Evolutionary conservation across 2,113 vertebrate species (phyloP), one percentile per base, ranked within the genome.

Genomic region (Pithys albifrons): DNA sequence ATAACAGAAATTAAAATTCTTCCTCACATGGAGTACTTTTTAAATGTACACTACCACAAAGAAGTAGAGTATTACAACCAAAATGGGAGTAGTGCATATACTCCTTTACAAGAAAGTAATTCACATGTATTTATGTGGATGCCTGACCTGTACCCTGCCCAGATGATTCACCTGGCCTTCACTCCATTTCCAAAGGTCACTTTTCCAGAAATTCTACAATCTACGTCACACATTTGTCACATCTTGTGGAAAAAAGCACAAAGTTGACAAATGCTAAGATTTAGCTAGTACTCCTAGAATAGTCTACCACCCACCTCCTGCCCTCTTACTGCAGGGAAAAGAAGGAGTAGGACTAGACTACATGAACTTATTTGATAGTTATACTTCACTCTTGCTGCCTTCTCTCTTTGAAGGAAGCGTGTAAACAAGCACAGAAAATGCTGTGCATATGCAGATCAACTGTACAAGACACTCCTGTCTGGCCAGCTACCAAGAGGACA

Each of bases 401-500:
- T 4, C 24, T 41, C 62, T 80, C 80, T 86, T 78, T 1, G 0
- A 67, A 65, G 89, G 71, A 77, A 89, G 65, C 86, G 84, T 13
- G 51, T 57, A 92, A 93, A 92, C 84, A 92, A 96, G 67, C 69
- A 91, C 15, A 77, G 71, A 77, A 71, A 95, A 65, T 48, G 52
- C 66, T 64, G 86, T 51, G 45, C 35, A 31, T 14, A 39, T 29
- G 55, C 70, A 86, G 79, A 93, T 87, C 57, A 91, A 52, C 91
- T 52, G 88, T 89, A 92, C 86, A 1, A 39, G 59, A 97, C 85
- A 45, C 59, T 96, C 73, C 79, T 1, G 0, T 74, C 52, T 87
- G 59, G 51, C 19, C 69, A 86, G 58, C 5, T 87, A 76, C n/a
- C 3, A 77, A 95, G 51, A 71, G 91, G 28, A 95, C 91, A 95